phyloP scores from a whole-genome alignment of 2,888 invertebrate species.

The Lingula anatina region DNA sequence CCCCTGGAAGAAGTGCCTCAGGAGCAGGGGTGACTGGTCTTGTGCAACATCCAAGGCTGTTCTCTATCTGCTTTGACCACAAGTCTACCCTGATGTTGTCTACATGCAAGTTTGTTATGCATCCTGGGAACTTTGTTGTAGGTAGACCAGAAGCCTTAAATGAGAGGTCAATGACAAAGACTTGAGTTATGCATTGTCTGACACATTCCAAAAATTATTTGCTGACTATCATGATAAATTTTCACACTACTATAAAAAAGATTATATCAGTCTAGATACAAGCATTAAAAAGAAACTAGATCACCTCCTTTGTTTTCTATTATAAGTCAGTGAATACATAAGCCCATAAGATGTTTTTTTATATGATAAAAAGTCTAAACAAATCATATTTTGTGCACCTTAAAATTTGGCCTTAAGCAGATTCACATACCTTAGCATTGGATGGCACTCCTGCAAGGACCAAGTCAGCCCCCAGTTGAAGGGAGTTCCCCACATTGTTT shows the following conservation, averaged over 20 bases:
- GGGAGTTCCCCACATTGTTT: background rate
- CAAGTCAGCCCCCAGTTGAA: slow-evolving; percentile 10
- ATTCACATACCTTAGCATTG: slow-evolving; percentile 6
- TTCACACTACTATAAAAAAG: no score
- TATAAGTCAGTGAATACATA: no score
- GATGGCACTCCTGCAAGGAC: slow-evolving; percentile 17
- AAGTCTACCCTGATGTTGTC: slow-evolving; percentile 13
- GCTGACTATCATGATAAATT: no score
- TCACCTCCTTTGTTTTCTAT: no score
- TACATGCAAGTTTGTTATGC: slow-evolving; percentile 16
- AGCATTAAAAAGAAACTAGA: no score
- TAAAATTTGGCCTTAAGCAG: background rate
- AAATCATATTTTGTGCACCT: slow-evolving; percentile 10
- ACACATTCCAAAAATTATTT: no score
- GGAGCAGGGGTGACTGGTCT: slow-evolving; percentile 7
- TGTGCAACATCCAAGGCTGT: slow-evolving; percentile 17
- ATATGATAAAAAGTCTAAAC: no score
- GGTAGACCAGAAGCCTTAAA: no score
- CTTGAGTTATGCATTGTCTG: no score
- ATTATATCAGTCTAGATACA: no score
- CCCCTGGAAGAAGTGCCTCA: slow-evolving; percentile 6
- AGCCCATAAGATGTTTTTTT: no score
- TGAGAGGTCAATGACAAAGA: no score
- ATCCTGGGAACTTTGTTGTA: slow-evolving; percentile 17
- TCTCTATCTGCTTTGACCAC: slow-evolving; percentile 13